A percentile compares a stretch with the other conserved stretches of the same genome.
Conservation (phyloP, 2,888 invertebrate species). For the Neria commutata region DNA sequence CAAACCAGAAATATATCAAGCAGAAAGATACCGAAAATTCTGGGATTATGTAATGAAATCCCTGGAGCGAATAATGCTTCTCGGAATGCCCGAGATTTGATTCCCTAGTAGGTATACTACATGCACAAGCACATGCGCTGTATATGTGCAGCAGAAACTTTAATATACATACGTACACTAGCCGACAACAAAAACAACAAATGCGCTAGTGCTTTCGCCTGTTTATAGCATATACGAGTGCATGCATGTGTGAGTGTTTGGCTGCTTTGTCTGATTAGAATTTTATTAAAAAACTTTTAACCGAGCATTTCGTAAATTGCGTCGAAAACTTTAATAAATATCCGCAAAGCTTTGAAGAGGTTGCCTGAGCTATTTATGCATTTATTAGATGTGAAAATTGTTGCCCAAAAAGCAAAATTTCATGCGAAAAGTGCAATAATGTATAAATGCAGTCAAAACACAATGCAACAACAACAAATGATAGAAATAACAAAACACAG, state of each 20-base stretch:
- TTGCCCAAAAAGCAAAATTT: not conserved
- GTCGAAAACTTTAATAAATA: not conserved
- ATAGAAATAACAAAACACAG: no score
- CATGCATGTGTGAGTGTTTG: slow-evolving; percentile 20
- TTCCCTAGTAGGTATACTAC: no score
- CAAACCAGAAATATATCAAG: no score
- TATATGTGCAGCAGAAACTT: no score
- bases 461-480: not conserved
- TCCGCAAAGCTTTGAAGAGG: not conserved
- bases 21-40: no score
- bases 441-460: no score
- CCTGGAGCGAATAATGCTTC: no score
- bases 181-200: not conserved
- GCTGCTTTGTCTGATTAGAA: slow-evolving; percentile 39
- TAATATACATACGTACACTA: not conserved
- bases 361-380: not conserved
- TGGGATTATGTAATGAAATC: no score
- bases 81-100: no score
- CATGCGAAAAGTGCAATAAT: no score
- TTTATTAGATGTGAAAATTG: not conserved
- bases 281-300: slow-evolving; percentile 51
- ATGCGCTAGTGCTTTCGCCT: not conserved
- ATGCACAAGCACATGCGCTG: not conserved
- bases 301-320: not conserved
- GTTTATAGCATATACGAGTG: slow-evolving; percentile 9